Conservation (phyloP, 2,888 invertebrate genomes). For the Argyresthia goedartella region DNA sequence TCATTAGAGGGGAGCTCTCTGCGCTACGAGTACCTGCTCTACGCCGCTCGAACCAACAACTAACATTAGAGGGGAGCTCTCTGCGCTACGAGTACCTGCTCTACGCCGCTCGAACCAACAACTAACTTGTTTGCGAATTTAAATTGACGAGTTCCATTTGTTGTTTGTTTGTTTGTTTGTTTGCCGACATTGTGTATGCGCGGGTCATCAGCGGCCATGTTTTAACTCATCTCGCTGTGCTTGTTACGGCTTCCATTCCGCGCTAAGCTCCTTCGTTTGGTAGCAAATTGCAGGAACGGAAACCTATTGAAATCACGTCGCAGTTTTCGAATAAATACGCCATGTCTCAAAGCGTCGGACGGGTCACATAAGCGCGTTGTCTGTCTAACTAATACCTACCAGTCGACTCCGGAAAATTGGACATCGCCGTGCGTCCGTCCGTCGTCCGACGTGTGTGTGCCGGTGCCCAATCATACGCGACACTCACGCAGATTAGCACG, state of each 20-base stretch:
- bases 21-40: constrained; percentile 17
- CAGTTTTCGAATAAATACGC: no score
- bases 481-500: constrained; percentile 67
- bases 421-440: constrained; percentile 29
- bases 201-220: no score
- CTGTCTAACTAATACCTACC: not conserved
- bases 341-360: not conserved
- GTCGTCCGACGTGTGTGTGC: constrained; percentile 23
- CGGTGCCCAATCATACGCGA: constrained; percentile 67
- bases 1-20: constrained; percentile 46
- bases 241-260: no score
- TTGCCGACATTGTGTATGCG: not conserved
- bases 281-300: no score
- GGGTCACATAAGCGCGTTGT: not conserved
- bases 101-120: constrained; percentile 16
- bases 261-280: no score
- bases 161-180: not conserved
- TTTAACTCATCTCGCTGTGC: no score
- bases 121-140: constrained; percentile 64
- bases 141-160: constrained; percentile 36
- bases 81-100: constrained; percentile 18
- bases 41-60: constrained; percentile 21
- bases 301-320: no score
- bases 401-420: constrained; percentile 63
- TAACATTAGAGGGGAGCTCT: constrained; percentile 31